Base-by-base conservation (phyloP, 2,888 invertebrate genomes). In the Pandemis heparana region DNA sequence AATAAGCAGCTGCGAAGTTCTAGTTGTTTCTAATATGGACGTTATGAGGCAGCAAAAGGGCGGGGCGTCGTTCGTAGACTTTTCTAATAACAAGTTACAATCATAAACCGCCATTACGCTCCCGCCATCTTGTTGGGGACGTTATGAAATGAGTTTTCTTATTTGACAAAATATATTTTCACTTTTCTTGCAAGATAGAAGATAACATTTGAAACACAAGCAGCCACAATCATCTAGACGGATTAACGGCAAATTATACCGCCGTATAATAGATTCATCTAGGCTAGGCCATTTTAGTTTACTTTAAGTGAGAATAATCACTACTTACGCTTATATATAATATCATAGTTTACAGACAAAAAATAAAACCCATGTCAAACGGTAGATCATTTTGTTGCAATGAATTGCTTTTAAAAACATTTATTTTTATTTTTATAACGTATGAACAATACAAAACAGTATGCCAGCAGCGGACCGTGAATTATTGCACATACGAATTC, bases 401-500 rank as follows among this genome's bases (percentile, higher is more conserved):
- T 43, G 10, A 12, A 43, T 5, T 43, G 12, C 12, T 43, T 43
- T 10, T 43, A 12, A 43, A 32, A 43, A 43, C 12, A 43, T 12
- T 5, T 43, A 10, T 60, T 14, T 38, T 38, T 38, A 12, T 39
- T 38, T 60, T 32, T 39, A 38, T 39, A 38, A 38, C 48, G 7
- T 32, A 46, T 43, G 41, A 41, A 62, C 18, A n/a, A 32, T 61
- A 67, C 23, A 62, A 38, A 16, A 18, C 10, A 18, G 10, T 39
- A 48, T 32, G 41, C 23, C 48, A 53, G 53, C 48, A 53, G 53
- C 65, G 39, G n/a, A 4, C 51, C 41, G 32, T 60, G 66, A 72
- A 73, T 67, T 18, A 73, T 75, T 70, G 63, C 71, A 75, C 71
- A 74, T 76, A 74, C 76, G 71, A 80, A 80, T 80, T 77, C 79